Percentiles rank a stretch among this genome's conserved stretches.
Evolutionary conservation across 2,113 vertebrate species (phyloP).

Genomic region (Ceyx margarethae): DNA sequence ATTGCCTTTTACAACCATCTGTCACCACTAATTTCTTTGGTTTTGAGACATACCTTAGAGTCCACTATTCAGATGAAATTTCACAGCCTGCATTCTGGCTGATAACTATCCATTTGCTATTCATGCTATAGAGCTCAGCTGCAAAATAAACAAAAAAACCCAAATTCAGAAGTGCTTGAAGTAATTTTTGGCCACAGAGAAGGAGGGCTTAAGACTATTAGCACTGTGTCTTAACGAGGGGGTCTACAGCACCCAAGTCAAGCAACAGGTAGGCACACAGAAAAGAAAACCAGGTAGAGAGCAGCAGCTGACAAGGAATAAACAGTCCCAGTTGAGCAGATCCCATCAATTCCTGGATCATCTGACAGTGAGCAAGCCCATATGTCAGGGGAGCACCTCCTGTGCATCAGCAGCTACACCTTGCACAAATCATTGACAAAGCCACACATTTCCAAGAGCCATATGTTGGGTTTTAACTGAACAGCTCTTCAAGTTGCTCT

Average conservation of each 20-base stretch:
- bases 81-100: neutral
- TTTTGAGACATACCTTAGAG: neutral
- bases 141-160: neutral
- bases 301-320: neutral
- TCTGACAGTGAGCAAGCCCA: neutral
- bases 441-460: neutral
- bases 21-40: neutral
- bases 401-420: neutral
- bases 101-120: neutral
- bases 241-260: rapidly evolving
- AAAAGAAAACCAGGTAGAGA: neutral
- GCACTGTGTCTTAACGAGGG: neutral
- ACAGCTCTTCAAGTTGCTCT: neutral
- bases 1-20: neutral
- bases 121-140: neutral
- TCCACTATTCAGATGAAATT: neutral
- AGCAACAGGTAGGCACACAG: neutral
- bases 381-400: neutral
- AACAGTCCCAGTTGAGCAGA: neutral
- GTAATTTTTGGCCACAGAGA: neutral
- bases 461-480: neutral
- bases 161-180: neutral
- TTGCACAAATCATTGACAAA: neutral
- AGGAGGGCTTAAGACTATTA: neutral
- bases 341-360: neutral